Percentiles rank a stretch among this genome's conserved stretches.
These are phyloP conservation scores for Cirrhinus molitorella DNA, from an alignment of 2,797 vertebrate genomes.

Conservation along the genomic window DNA sequence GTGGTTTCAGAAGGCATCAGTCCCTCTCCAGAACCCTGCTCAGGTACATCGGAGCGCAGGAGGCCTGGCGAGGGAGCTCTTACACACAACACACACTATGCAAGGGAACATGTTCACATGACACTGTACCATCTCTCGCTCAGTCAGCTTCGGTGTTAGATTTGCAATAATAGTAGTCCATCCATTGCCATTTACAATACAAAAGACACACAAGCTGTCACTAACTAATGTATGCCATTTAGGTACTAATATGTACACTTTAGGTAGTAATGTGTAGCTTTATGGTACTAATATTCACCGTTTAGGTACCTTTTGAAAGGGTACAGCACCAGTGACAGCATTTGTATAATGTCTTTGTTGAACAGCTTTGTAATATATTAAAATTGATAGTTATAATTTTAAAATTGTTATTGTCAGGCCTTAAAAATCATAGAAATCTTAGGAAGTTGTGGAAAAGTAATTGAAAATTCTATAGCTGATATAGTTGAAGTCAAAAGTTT, in stretches of 20 bases:
- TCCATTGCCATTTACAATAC: not conserved
- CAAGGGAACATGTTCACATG: not conserved
- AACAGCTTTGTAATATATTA: not conserved
- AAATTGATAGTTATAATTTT: not conserved
- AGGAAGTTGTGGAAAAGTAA: not conserved
- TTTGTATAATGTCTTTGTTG: not conserved
- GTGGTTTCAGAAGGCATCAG: conserved; percentile 87
- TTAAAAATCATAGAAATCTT: not conserved
- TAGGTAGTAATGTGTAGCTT: not conserved
- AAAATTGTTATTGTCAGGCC: not conserved
- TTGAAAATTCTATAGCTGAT: not conserved
- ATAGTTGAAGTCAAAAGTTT: too few relatives aligned
- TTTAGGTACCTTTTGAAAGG: not conserved
- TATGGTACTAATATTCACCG: not conserved
- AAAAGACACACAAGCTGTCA: not conserved
- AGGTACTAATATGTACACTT: not conserved
- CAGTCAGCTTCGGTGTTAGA: not conserved
- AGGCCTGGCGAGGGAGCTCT: conserved; percentile 41
- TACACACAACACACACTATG: not conserved
- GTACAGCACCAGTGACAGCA: not conserved
- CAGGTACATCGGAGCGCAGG: conserved; percentile 70
- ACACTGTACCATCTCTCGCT: not conserved
- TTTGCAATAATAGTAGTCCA: not conserved
- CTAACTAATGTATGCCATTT: not conserved
- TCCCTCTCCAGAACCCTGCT: conserved; percentile 94